Evolutionary conservation across 2,888 invertebrate species (phyloP).

Genomic region (Xanthia icteritia): DNA sequence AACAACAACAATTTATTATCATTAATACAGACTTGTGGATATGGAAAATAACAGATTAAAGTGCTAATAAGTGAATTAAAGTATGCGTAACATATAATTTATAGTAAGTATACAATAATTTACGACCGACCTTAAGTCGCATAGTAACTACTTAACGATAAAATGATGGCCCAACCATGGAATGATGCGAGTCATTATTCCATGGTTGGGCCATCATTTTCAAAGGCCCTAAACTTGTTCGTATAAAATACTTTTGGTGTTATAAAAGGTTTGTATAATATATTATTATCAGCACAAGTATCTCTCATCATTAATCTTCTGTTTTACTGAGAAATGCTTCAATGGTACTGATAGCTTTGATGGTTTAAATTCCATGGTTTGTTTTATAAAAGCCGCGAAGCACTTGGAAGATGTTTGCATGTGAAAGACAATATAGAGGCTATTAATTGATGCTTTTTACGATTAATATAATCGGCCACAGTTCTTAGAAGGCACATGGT

Average conservation of each 20-base stretch:
- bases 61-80: background rate
- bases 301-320: slow-evolving; percentile 47
- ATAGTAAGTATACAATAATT: slow-evolving; percentile 19
- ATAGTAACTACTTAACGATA: background rate
- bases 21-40: background rate
- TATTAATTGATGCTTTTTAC: background rate
- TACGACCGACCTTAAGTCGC: background rate
- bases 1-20: no score
- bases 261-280: slow-evolving; percentile 1
- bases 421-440: background rate
- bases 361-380: slow-evolving; percentile 5
- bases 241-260: slow-evolving; percentile 18
- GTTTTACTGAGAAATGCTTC: slow-evolving; percentile 24
- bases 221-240: background rate
- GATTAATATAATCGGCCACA: background rate
- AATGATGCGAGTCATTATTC: no score
- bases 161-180: slow-evolving; percentile 15
- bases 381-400: background rate
- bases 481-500: no score
- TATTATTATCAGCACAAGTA: slow-evolving; percentile 8
- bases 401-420: background rate
- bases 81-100: slow-evolving; percentile 9
- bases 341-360: background rate
- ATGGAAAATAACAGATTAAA: background rate
- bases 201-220: no score